phyloP scores from a whole-genome alignment of 2,888 invertebrate genomes.

The Leucania comma region DNA sequence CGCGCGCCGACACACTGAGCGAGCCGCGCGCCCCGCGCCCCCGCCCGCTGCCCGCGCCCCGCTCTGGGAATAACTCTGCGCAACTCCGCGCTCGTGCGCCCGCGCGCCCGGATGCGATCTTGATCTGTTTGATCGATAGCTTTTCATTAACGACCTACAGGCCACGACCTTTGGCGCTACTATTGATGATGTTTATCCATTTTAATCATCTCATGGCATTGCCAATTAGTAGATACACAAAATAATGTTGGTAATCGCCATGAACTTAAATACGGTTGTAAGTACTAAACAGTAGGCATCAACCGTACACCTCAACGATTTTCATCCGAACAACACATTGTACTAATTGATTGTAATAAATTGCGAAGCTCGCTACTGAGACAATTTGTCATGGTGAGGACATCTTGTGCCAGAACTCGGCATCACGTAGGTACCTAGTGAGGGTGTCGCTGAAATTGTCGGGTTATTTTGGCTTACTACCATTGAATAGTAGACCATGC shows the following conservation, averaged over 20 bases:
- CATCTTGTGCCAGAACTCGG: constrained; percentile 50
- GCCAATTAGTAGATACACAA: constrained; percentile 33
- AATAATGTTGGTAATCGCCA: background rate
- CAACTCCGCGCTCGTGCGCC: constrained; percentile 75
- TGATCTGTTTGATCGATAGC: constrained; percentile 83
- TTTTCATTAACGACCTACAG: constrained; percentile 76
- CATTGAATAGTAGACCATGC: constrained; percentile 10
- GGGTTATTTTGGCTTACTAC: constrained; percentile 3
- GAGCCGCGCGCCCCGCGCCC: constrained; percentile 74
- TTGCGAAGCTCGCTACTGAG: constrained; percentile 8
- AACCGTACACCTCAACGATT: background rate
- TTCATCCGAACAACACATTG: background rate
- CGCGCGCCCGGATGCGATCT: constrained; percentile 81
- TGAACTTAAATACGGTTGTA: background rate
- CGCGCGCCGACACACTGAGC: constrained; percentile 88
- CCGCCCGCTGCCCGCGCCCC: constrained; percentile 73
- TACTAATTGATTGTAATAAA: background rate
- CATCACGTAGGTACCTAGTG: constrained; percentile 10
- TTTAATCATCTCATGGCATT: constrained; percentile 51
- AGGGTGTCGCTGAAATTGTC: constrained; percentile 5
- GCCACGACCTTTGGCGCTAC: constrained; percentile 76
- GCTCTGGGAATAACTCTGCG: constrained; percentile 86
- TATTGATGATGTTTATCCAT: constrained; percentile 61
- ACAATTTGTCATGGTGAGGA: constrained; percentile 29
- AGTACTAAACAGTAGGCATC: constrained; percentile 14